Conservation (phyloP, 2,888 invertebrate genomes). For the Meandrusa payeni region DNA sequence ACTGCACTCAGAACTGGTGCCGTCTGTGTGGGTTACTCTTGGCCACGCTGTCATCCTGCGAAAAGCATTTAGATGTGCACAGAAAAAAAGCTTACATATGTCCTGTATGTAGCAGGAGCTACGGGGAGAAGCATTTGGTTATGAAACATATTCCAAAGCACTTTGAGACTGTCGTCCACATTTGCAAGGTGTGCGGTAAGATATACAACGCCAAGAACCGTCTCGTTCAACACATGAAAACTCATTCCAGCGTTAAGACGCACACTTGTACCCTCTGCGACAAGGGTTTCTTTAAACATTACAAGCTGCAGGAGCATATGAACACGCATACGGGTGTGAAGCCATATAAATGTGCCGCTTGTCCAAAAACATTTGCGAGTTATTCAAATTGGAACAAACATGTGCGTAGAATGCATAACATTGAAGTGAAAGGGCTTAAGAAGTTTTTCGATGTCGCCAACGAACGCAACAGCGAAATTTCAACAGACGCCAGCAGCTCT, state of each 20-base stretch:
- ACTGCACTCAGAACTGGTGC: conserved; percentile 45
- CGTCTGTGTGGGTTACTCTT: conserved; percentile 59
- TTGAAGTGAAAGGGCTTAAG: conserved; percentile 36
- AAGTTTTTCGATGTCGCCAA: conserved; percentile 25
- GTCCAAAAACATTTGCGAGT: conserved; percentile 77
- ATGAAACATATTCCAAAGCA: conserved; percentile 58
- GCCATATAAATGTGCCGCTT: conserved; percentile 78
- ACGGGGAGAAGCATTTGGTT: conserved; percentile 66
- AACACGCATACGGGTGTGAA: conserved; percentile 79
- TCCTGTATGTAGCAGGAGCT: conserved; percentile 78
- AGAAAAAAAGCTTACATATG: conserved; percentile 63
- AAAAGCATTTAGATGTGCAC: conserved; percentile 56
- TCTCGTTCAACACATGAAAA: conserved; percentile 54
- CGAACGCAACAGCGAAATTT: conserved; percentile 16
- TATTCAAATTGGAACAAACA: conserved; percentile 82
- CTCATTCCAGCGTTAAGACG: conserved; percentile 62
- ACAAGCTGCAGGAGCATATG: conserved; percentile 70
- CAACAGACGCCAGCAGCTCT: conserved; percentile 11
- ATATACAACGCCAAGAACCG: conserved; percentile 68
- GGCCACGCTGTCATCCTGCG: conserved; percentile 45
- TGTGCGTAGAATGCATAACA: conserved; percentile 55
- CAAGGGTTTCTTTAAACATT: conserved; percentile 58
- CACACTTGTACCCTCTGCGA: conserved; percentile 76
- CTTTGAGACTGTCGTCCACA: conserved; percentile 58
- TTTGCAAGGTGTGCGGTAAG: conserved; percentile 81